These are phyloP conservation scores for Dicaeum eximium DNA, from an alignment of 2,113 vertebrate species.

Conservation along the genomic window DNA sequence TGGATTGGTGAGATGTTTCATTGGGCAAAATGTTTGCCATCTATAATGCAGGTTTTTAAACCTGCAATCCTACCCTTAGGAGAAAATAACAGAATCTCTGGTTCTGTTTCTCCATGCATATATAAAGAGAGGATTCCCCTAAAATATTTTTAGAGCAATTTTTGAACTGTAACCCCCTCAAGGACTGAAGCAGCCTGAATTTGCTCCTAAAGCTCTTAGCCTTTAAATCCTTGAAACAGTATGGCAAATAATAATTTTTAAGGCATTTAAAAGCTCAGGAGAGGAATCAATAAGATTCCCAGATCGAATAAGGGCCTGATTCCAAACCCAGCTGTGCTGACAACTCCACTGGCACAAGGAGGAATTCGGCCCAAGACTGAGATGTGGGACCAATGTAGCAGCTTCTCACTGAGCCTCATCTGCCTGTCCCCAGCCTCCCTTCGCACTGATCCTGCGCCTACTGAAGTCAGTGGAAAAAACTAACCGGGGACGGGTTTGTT, in stretches of 20 bases:
- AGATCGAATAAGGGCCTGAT: background rate
- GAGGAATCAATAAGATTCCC: background rate
- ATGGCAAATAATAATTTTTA: background rate
- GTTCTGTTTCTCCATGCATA: background rate
- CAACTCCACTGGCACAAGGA: background rate
- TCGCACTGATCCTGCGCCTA: background rate
- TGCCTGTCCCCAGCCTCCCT: background rate
- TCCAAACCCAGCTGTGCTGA: background rate
- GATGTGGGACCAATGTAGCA: background rate
- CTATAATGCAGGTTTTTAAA: background rate
- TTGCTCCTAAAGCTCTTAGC: background rate
- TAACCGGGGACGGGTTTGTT: background rate
- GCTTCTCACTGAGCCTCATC: background rate
- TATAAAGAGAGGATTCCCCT: background rate
- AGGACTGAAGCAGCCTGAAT: background rate
- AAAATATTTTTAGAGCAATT: background rate
- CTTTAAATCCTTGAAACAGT: background rate
- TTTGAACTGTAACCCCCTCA: background rate
- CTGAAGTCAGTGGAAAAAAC: conserved; percentile 32
- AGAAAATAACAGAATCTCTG: background rate
- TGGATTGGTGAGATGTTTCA: background rate
- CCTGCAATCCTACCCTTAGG: background rate
- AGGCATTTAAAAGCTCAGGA: background rate
- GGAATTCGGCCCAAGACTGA: background rate
- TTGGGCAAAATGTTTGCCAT: background rate